A percentile compares a stretch with the other conserved stretches of the same genome.
These are phyloP conservation scores for Cyrtodaria siliqua DNA, from an alignment of 2,888 invertebrate species.

Conservation along the genomic window DNA sequence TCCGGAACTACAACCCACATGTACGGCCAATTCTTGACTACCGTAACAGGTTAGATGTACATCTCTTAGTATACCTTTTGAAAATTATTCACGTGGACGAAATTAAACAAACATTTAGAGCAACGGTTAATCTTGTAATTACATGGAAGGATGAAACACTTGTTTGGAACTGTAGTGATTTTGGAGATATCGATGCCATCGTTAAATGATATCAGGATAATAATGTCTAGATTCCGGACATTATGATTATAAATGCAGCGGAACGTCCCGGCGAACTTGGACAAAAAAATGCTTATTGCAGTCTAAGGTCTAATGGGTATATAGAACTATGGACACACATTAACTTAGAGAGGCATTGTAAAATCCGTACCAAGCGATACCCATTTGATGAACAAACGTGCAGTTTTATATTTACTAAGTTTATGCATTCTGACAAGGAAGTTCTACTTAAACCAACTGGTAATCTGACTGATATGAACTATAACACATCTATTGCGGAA, in stretches of 20 bases:
- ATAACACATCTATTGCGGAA: constrained; percentile 22
- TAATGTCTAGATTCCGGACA: constrained; percentile 42
- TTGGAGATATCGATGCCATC: constrained; percentile 11
- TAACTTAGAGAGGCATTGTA: constrained; percentile 37
- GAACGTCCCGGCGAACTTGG: constrained; percentile 35
- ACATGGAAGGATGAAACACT: constrained; percentile 41
- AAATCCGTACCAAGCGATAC: constrained; percentile 41
- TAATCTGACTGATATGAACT: background rate
- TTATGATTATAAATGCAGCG: constrained; percentile 30
- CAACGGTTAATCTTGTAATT: constrained; percentile 22
- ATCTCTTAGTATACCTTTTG: too few relatives aligned
- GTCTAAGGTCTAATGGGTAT: constrained; percentile 13
- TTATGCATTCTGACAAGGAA: constrained; percentile 13
- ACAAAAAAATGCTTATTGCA: constrained; percentile 17
- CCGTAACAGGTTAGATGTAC: too few relatives aligned
- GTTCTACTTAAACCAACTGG: constrained; percentile 7
- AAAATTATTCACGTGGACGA: constrained; percentile 21
- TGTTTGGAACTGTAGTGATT: constrained; percentile 29
- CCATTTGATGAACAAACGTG: constrained; percentile 47
- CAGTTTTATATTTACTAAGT: constrained; percentile 20
- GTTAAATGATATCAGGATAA: constrained; percentile 16
- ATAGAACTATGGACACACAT: constrained; percentile 33
- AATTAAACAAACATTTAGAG: constrained; percentile 34
- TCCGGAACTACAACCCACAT: constrained; percentile 9
- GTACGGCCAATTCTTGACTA: constrained; percentile 2